These are phyloP conservation scores for Spodoptera picta DNA, from an alignment of 2,888 invertebrate genomes.

Conservation along the genomic window DNA sequence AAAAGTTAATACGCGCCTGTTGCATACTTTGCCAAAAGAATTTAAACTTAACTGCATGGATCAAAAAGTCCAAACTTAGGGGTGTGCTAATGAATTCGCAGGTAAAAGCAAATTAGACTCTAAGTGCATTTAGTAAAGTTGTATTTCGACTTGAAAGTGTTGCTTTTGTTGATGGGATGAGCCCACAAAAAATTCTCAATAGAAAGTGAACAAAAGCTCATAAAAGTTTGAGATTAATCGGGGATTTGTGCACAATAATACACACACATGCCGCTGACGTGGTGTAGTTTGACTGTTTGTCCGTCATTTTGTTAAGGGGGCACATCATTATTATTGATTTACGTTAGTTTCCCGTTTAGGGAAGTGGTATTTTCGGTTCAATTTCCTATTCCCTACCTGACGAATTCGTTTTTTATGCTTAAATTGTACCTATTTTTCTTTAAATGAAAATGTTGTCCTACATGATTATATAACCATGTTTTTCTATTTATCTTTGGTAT, in stretches of 20 bases:
- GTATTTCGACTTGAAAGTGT: constrained; percentile 10
- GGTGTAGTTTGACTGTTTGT: constrained; percentile 69
- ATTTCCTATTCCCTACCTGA: too few relatives aligned
- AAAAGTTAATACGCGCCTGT: constrained; percentile 79
- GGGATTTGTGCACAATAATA: constrained; percentile 85
- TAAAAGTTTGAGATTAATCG: constrained; percentile 88
- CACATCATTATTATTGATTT: constrained; percentile 42
- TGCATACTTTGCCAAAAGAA: constrained; percentile 36
- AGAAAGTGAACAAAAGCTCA: constrained; percentile 86
- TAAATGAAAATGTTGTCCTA: too few relatives aligned
- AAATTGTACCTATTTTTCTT: too few relatives aligned
- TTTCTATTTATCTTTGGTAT: too few relatives aligned
- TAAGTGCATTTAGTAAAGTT: constrained; percentile 4
- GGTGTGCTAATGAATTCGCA: neutral
- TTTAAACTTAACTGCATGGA: constrained; percentile 11
- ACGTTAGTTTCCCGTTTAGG: constrained; percentile 1
- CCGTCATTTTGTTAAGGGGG: constrained; percentile 64
- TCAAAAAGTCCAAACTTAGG: constrained; percentile 22
- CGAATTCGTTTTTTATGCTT: too few relatives aligned
- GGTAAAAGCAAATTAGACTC: constrained; percentile 29
- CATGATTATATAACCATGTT: too few relatives aligned
- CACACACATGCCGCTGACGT: constrained; percentile 79
- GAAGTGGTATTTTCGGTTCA: too few relatives aligned
- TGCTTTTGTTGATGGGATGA: constrained; percentile 70
- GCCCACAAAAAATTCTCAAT: constrained; percentile 73